Evolutionary conservation across 1,140 invertebrate genomes (phyloP), one percentile per base, ranked within the genome.

Genomic region (Ptiloglossa arizonensis): DNA sequence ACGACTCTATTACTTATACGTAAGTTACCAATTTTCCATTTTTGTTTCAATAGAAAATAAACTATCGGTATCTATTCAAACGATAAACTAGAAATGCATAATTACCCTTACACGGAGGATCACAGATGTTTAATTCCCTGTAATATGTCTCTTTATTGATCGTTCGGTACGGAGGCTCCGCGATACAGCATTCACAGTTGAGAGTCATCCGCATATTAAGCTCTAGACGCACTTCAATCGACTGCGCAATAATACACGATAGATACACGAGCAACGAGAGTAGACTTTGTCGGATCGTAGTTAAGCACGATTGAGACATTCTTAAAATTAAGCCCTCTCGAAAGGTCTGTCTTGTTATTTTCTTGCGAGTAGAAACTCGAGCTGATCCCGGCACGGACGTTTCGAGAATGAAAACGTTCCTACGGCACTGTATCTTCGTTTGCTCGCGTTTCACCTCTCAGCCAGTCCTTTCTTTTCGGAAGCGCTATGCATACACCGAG

Each of bases 181-280:
- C 41, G 9, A 41, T 11, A 11, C 41, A 13, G 2, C 41, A 11
- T 41, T 41, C 11, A 11, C 11, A 11, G 11, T 41, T 41, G 8
- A 41, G 11, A 11, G 11, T 41, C 8, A 41, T 41, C 11, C 13
- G 41, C 41, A 13, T 41, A 41, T 41, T 13, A 11, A 41, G 41
- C 41, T 41, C 13, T 11, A 41, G 41, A 41, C 9, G 13, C 41
- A 11, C 8, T 41, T 74, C 81, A 82, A 79, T 78, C 74, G 81
- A 50, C 67, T 70, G 69, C 72, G 60, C 73, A 79, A 87, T 86
- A 88, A 89, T 90, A 83, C 85, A 35, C 76, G 83, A 88, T 87
- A 84, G 83, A 85, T 89, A 87, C 87, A 89, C 89, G 87, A 88
- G 70, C 60, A 50, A 44, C 70, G 74, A 62, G 57, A 57, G 66